A percentile compares a stretch with the other conserved stretches of the same genome.
Evolutionary conservation across 2,113 vertebrate species (phyloP).

Genomic region (Cyphomyrus plagiostoma): DNA sequence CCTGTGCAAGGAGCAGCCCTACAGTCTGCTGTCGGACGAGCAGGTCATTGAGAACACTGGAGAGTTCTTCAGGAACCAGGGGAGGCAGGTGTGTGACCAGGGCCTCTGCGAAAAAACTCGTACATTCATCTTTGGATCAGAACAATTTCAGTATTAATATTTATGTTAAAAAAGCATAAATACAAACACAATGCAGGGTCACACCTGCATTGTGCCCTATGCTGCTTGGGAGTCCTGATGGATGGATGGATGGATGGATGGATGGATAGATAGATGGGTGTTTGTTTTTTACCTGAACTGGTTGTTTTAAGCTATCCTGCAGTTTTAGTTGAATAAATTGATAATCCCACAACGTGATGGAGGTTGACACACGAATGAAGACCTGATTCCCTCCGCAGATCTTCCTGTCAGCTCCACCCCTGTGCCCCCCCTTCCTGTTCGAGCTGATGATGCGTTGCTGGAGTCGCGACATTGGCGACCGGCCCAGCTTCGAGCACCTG

Average conservation of each 20-base stretch:
- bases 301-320: not conserved
- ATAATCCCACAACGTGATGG: not conserved
- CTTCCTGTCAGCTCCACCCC: conserved; percentile 65
- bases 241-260: no score
- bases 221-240: not conserved
- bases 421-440: conserved; percentile 69
- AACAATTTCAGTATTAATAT: not conserved
- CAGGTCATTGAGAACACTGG: conserved; percentile 80
- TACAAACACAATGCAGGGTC: not conserved
- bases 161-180: not conserved
- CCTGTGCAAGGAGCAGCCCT: conserved; percentile 76
- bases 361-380: not conserved
- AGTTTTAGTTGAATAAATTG: not conserved
- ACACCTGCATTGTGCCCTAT: not conserved
- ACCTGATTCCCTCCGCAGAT: conserved; percentile 45
- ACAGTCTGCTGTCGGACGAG: conserved; percentile 73
- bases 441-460: conserved; percentile 77
- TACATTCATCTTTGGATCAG: not conserved
- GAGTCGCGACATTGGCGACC: conserved; percentile 67
- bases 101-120: not conserved
- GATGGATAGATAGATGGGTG: no score
- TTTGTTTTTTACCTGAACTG: not conserved
- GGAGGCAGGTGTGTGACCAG: conserved; percentile 62
- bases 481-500: conserved; percentile 65
- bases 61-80: conserved; percentile 81